phyloP scores from a whole-genome alignment of 2,888 invertebrate species.

The Schizotus pectinicornis region DNA sequence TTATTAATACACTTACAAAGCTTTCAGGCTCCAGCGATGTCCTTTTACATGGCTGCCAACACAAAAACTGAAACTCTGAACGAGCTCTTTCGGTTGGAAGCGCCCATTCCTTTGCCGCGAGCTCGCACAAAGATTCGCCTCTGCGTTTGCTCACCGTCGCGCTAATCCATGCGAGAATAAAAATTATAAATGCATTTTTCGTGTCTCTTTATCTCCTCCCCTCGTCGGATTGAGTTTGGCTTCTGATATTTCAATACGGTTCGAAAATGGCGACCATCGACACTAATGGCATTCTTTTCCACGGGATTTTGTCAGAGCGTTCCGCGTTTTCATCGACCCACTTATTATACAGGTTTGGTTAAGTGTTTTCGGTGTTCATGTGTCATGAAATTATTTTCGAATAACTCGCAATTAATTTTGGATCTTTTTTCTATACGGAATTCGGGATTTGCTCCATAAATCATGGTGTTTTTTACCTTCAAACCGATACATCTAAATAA shows the following conservation, averaged over 20 bases:
- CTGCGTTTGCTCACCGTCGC: constrained; percentile 38
- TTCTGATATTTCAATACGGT: constrained; percentile 39
- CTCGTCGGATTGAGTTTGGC: constrained; percentile 25
- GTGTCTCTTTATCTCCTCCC: constrained; percentile 21
- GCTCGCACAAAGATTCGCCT: constrained; percentile 36
- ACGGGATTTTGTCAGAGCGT: constrained; percentile 4
- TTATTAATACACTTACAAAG: constrained; percentile 53
- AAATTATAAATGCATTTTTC: constrained; percentile 51
- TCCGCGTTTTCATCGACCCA: constrained; percentile 6
- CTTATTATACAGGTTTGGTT: constrained; percentile 9
- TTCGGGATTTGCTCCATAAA: too few relatives aligned
- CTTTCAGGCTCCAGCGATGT: constrained; percentile 46
- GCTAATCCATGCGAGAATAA: constrained; percentile 44
- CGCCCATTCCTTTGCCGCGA: constrained; percentile 39
- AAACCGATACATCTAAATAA: constrained; percentile 5
- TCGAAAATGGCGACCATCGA: background rate
- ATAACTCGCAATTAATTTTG: too few relatives aligned
- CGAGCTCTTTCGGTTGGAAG: constrained; percentile 43
- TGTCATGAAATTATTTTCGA: constrained; percentile 5
- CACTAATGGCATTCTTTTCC: background rate
- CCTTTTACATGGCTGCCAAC: constrained; percentile 48
- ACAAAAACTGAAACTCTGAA: constrained; percentile 43
- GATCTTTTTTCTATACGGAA: too few relatives aligned
- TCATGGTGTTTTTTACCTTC: too few relatives aligned
- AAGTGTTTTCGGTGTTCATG: constrained; percentile 8